Evolutionary conservation across 1,140 invertebrate species (phyloP).

Genomic region (Leptestheria dahalacensis): DNA sequence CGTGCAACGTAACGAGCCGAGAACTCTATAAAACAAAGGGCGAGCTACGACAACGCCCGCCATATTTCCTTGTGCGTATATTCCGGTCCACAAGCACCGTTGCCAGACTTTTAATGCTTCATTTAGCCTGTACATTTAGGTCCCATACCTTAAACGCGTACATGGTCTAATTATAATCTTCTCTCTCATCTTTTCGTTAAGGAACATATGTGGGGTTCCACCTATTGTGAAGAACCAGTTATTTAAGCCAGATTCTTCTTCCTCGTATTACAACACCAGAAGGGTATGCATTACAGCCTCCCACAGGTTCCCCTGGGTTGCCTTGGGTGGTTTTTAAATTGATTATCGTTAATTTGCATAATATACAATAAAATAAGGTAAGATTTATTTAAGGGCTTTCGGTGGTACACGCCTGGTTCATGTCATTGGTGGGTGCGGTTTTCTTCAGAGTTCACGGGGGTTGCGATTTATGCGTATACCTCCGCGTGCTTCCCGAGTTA

Average conservation of each 20-base stretch:
- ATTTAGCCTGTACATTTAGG: neutral
- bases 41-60: neutral
- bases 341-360: neutral
- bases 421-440: neutral
- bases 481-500: neutral
- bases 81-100: neutral
- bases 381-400: neutral
- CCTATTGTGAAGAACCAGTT: no score
- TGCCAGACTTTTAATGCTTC: neutral
- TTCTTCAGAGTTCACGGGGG: neutral
- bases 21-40: neutral
- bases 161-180: no score
- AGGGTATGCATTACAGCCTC: no score
- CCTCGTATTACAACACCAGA: neutral
- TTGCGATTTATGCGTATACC: neutral
- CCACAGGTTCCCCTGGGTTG: no score
- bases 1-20: neutral
- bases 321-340: neutral
- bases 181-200: no score
- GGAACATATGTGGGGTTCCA: no score
- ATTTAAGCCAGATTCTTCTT: neutral
- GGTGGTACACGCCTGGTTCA: neutral
- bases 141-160: no score
- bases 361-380: neutral
- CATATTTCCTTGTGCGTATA: neutral